Evolutionary conservation across 2,113 vertebrate genomes (phyloP).

Genomic region (Peromyscus leucopus): DNA sequence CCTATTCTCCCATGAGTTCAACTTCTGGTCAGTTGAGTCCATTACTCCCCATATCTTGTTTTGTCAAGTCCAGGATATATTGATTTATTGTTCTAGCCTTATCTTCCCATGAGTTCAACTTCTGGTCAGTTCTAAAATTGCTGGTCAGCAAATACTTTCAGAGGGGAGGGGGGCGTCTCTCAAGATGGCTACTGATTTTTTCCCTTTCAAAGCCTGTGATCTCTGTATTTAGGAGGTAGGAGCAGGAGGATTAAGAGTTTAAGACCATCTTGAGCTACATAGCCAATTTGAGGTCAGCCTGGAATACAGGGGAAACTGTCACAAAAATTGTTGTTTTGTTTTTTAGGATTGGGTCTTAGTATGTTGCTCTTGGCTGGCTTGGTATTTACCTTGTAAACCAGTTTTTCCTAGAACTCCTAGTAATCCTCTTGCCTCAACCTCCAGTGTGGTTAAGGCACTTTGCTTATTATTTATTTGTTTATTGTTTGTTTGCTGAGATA

Average conservation of each 20-base stretch:
- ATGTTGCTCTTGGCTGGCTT: not conserved
- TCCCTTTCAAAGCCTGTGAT: not conserved
- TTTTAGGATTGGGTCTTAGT: not conserved
- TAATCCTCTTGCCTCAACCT: not conserved
- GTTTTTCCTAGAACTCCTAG: not conserved
- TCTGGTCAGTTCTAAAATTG: no score
- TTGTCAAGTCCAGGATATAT: no score
- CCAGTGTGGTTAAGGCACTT: not conserved
- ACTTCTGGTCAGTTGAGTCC: no score
- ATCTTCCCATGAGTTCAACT: no score
- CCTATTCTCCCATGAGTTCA: no score
- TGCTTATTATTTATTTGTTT: not conserved
- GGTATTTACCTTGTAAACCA: not conserved
- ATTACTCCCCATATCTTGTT: no score
- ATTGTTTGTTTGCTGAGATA: not conserved
- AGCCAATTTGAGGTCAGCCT: not conserved
- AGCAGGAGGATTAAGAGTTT: not conserved
- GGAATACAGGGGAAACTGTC: not conserved
- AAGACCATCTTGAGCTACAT: not conserved
- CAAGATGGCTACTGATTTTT: no score
- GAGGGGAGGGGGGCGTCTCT: no score
- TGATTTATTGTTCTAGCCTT: no score
- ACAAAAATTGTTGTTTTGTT: not conserved
- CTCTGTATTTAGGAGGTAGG: not conserved
- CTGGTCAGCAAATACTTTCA: no score